phyloP scores from a whole-genome alignment of 1,140 invertebrate species.

The Laodelphax striatellus region DNA sequence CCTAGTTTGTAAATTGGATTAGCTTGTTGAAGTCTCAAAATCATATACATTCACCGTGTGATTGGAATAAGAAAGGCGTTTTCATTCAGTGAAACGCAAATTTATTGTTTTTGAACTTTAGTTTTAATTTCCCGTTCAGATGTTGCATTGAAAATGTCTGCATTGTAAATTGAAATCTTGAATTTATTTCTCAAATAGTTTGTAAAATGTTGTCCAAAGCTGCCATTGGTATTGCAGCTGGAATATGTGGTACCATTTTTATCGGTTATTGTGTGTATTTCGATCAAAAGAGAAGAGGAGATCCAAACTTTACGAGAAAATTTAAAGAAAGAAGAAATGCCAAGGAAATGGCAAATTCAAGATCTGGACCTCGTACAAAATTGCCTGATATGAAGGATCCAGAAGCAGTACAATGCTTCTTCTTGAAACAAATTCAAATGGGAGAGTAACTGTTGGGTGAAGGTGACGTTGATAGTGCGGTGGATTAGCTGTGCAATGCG shows the following conservation, averaged over 20 bases:
- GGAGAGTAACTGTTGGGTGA: constrained; percentile 80
- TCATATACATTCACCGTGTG: too few relatives aligned
- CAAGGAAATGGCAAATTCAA: constrained; percentile 29
- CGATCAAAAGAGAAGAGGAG: constrained; percentile 82
- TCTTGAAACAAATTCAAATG: constrained; percentile 47
- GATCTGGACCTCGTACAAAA: constrained; percentile 19
- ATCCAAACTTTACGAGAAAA: constrained; percentile 93
- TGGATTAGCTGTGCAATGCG: constrained; percentile 90
- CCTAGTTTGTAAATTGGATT: too few relatives aligned
- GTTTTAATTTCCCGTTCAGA: too few relatives aligned
- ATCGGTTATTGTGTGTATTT: constrained; percentile 97
- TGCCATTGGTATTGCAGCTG: constrained; percentile 66
- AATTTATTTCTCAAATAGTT: too few relatives aligned
- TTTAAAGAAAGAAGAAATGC: constrained; percentile 61
- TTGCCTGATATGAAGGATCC: constrained; percentile 82
- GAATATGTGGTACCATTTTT: constrained; percentile 78
- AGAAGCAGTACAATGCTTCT: constrained; percentile 65
- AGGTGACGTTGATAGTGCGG: constrained; percentile 78
- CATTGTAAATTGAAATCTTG: background rate
- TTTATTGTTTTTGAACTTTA: too few relatives aligned
- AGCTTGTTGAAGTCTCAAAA: too few relatives aligned
- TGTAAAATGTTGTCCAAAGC: constrained; percentile 43
- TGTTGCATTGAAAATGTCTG: too few relatives aligned
- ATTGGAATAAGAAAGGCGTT: too few relatives aligned
- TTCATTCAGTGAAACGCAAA: too few relatives aligned